Evolutionary conservation across 2,797 vertebrate species (phyloP).

Genomic region (Coregonus ussuriensis): DNA sequence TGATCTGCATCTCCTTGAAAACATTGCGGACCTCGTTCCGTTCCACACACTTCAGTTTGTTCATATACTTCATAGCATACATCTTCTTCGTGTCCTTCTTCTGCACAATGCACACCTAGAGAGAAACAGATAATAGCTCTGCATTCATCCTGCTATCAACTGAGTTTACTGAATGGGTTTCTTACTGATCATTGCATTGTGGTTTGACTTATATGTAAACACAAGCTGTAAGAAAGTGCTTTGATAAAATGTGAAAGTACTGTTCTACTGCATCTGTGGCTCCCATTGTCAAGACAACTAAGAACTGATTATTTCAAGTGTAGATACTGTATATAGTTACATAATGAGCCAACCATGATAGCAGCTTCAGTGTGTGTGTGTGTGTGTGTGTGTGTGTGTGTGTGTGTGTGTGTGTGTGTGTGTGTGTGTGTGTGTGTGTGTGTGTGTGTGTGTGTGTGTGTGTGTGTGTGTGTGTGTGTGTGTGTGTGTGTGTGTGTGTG

Average conservation of each 20-base stretch:
- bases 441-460: too few species aligned
- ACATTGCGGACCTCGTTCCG: constrained; percentile 96
- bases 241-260: background rate
- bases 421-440: too few species aligned
- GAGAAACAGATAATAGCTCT: background rate
- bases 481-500: constrained; percentile 14
- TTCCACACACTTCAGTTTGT: constrained; percentile 95
- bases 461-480: constrained; percentile 26
- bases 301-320: background rate
- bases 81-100: constrained; percentile 99
- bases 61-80: constrained; percentile 99
- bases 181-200: background rate
- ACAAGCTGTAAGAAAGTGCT: background rate
- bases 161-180: background rate
- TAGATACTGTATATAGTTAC: too few species aligned
- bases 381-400: too few species aligned
- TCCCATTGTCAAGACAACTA: background rate
- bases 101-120: constrained; percentile 96
- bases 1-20: constrained; percentile 97
- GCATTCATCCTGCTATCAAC: background rate
- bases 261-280: background rate
- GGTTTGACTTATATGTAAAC: background rate
- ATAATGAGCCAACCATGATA: too few species aligned
- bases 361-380: too few species aligned
- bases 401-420: too few species aligned